A percentile compares a stretch with the other conserved stretches of the same genome.
Conservation (phyloP, 2,797 vertebrate species). For the Pipistrellus nathusii region DNA sequence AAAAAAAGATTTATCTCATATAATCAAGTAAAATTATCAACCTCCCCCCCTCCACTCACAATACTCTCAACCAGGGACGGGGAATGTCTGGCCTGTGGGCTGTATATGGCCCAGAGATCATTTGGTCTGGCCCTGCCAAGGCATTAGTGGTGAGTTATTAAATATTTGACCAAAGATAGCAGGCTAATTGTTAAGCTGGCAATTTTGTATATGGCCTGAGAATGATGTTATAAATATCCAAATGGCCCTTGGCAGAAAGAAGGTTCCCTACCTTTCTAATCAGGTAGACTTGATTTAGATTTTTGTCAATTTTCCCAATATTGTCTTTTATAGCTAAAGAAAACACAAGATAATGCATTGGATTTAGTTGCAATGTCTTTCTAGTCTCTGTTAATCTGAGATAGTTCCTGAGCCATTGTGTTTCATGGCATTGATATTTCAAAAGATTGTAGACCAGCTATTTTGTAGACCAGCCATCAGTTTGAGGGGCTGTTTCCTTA, state of each 20-base stretch:
- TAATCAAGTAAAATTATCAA: neutral
- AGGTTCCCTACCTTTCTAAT: too few species aligned
- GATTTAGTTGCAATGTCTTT: constrained; percentile 19
- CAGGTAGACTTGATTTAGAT: neutral
- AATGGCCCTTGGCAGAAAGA: too few species aligned
- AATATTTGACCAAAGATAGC: too few species aligned
- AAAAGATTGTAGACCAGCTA: neutral
- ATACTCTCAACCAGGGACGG: neutral
- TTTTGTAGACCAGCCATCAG: neutral
- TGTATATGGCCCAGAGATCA: too few species aligned
- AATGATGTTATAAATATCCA: too few species aligned
- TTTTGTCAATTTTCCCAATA: constrained; percentile 4
- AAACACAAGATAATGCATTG: neutral
- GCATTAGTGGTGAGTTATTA: too few species aligned
- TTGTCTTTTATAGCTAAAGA: neutral
- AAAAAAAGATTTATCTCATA: neutral
- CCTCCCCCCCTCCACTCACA: neutral
- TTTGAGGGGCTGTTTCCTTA: neutral
- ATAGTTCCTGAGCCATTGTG: neutral
- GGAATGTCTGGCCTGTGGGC: too few species aligned
- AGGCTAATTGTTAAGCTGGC: too few species aligned
- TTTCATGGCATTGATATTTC: neutral
- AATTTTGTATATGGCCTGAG: too few species aligned
- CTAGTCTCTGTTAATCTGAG: neutral
- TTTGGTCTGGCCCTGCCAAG: too few species aligned